These are phyloP conservation scores for Liasis olivaceus DNA, from an alignment of 2,797 vertebrate genomes.

Conservation along the genomic window DNA sequence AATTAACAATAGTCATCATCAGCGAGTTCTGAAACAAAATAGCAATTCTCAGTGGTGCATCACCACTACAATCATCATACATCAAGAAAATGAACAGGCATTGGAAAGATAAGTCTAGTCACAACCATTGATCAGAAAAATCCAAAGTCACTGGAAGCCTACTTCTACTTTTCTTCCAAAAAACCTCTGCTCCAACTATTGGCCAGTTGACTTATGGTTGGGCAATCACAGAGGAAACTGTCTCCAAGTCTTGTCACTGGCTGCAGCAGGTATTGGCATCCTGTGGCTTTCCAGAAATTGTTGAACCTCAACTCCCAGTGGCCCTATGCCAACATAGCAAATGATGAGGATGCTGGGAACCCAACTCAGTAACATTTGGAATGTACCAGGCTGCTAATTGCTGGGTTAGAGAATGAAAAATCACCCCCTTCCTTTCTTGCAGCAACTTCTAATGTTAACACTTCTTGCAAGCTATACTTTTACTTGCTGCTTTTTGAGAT, in stretches of 20 bases:
- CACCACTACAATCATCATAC: neutral
- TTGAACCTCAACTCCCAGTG: neutral
- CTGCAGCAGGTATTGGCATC: neutral
- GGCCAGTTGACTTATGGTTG: neutral
- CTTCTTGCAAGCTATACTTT: neutral
- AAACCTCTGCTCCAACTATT: neutral
- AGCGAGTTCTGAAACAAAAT: constrained; percentile 79
- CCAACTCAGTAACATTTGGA: neutral
- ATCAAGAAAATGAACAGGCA: neutral
- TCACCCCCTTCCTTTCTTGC: neutral
- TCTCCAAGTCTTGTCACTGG: neutral
- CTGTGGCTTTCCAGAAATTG: neutral
- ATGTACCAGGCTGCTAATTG: neutral
- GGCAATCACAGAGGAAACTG: neutral
- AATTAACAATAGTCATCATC: constrained; percentile 96
- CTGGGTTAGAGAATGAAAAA: neutral
- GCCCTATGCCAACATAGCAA: neutral
- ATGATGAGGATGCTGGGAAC: neutral
- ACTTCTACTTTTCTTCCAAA: neutral
- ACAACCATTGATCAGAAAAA: neutral
- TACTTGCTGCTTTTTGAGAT: neutral
- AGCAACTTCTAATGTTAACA: neutral
- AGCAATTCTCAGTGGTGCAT: neutral
- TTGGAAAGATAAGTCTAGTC: neutral
- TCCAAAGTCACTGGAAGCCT: neutral